Base-by-base conservation (phyloP, 2,888 invertebrate species). In the Ophioninae sp. region DNA sequence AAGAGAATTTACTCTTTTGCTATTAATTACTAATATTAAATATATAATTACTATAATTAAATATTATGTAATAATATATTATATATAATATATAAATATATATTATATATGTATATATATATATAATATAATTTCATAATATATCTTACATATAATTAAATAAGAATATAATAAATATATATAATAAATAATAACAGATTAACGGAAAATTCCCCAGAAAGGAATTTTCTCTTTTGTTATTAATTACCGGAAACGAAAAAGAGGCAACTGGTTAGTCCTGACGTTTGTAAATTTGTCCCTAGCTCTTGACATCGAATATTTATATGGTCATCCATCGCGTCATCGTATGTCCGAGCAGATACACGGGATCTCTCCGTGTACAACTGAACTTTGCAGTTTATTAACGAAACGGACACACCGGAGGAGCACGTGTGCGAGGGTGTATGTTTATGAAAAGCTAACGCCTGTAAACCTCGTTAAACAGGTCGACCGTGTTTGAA, bases 401-500 rank as follows among this genome's bases (percentile, higher is more conserved):
- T 68, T 59, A 71, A 71, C 71, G 37, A 71, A 71, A 39, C 69
- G 22, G 65, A 8, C 6, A 56, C 58, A 17, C 13, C 41, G 37
- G 0, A 7, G 7, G 39, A 30, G 13, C 44, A 17, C 63, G 51
- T 51, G 9, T 77, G 68, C 9, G 13, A 44, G 22, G 51, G 51
- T 51, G 9, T 67, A 59, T 23, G 20, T 17, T 37, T 51, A 22
- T 23, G 22, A 44, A 63, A 63, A 80, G 58, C 71, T 76, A 77
- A 72, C 56, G 71, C 51, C 61, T 71, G 61, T 67, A 77, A 81
- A 51, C 59, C 76, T 77, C 72, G 67, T 77, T 72, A 56, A 77
- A 73, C 72, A 67, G 81, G 76, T 81, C 67, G 65, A 67, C 65
- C 72, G 61, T 81, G 72, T 61, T 67, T 39, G 23, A 72, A 72